Evolutionary conservation across 2,888 invertebrate genomes (phyloP).

Genomic region (Prosapia bicincta): DNA sequence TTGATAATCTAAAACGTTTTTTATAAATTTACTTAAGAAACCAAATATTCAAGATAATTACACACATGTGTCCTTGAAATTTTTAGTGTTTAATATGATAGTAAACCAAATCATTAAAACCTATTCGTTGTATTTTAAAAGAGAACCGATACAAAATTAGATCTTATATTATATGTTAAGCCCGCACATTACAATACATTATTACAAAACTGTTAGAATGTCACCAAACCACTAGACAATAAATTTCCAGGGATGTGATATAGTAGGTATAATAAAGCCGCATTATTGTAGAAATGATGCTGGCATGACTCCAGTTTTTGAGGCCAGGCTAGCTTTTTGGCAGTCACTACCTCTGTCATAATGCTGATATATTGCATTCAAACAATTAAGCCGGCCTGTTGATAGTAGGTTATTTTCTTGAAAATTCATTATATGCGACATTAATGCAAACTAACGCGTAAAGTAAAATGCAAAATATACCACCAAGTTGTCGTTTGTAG

Average conservation of each 20-base stretch:
- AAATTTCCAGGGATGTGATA: not conserved
- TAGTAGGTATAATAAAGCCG: not conserved
- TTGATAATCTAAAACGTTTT: too few species aligned
- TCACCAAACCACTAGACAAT: not conserved
- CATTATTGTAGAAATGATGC: not conserved
- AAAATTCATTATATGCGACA: too few species aligned
- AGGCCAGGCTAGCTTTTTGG: not conserved
- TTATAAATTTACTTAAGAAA: too few species aligned
- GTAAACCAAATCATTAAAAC: too few species aligned
- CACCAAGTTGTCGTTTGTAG: too few species aligned
- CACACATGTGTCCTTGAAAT: too few species aligned
- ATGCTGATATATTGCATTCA: not conserved
- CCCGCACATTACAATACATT: not conserved
- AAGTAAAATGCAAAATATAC: too few species aligned
- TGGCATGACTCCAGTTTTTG: not conserved
- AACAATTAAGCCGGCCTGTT: not conserved
- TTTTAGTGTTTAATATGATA: too few species aligned
- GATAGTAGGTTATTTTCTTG: not conserved
- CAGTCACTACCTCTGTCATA: not conserved
- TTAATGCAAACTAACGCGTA: too few species aligned
- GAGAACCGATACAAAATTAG: not conserved
- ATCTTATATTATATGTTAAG: not conserved
- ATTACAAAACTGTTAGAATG: not conserved
- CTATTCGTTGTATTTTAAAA: too few species aligned
- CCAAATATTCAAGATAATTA: too few species aligned